A percentile compares a stretch with the other conserved stretches of the same genome.
Evolutionary conservation across 1,140 invertebrate genomes (phyloP).

Genomic region (Psix sp.): DNA sequence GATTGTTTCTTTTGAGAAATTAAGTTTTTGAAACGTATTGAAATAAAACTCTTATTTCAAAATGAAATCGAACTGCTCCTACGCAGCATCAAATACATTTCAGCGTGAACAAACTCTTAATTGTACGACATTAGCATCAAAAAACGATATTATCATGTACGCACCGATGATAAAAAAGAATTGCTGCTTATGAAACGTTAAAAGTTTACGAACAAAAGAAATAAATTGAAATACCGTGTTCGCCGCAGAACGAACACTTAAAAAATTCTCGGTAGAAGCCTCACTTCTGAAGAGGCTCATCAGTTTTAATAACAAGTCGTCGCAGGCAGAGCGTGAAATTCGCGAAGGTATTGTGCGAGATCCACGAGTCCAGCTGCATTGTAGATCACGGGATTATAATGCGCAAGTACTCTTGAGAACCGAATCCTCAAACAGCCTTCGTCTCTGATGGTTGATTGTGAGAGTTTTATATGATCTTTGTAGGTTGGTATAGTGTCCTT

Average conservation of each 20-base stretch:
- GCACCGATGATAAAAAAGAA: too few relatives aligned
- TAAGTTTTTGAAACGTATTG: too few relatives aligned
- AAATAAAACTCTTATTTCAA: too few relatives aligned
- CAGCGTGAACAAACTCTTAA: too few relatives aligned
- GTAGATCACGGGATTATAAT: conserved; percentile 29
- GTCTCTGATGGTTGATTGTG: conserved; percentile 6
- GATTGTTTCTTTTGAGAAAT: too few relatives aligned
- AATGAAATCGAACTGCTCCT: too few relatives aligned
- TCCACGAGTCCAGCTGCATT: conserved; percentile 24
- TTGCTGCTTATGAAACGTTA: too few relatives aligned
- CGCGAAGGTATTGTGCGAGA: conserved; percentile 22
- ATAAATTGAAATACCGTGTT: conserved; percentile 4
- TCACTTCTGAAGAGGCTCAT: conserved; percentile 15
- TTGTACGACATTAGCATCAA: too few relatives aligned
- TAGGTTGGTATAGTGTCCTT: conserved; percentile 16
- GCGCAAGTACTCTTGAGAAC: conserved; percentile 29
- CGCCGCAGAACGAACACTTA: conserved; percentile 30
- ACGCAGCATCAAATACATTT: too few relatives aligned
- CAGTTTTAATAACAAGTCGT: conserved; percentile 50
- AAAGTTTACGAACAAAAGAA: conserved; percentile 14
- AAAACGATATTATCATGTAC: too few relatives aligned
- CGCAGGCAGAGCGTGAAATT: conserved; percentile 32
- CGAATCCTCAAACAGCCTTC: conserved; percentile 15
- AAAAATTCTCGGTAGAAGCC: conserved; percentile 18
- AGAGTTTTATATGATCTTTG: conserved; percentile 39